Percentiles rank a stretch among this genome's conserved stretches.
phyloP scores from a whole-genome alignment of 2,797 vertebrate genomes.

The Bradypodion ventrale region DNA sequence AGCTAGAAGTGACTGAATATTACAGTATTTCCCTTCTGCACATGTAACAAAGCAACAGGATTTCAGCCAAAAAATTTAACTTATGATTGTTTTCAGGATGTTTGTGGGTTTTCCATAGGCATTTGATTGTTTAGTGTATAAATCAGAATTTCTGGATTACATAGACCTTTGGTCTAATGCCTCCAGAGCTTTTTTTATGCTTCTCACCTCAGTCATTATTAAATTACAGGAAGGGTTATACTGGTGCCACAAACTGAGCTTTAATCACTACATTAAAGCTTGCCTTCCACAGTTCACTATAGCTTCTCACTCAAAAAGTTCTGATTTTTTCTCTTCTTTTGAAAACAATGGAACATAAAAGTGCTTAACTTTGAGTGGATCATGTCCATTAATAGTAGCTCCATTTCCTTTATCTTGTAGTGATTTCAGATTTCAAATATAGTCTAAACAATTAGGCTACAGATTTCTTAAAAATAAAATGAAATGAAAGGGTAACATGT shows the following conservation, averaged over 20 bases:
- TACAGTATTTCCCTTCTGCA: no score
- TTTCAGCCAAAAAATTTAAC: background rate
- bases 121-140: background rate
- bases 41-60: no score
- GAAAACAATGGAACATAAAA: background rate
- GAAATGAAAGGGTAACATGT: background rate
- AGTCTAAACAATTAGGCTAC: background rate
- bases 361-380: background rate
- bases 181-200: no score
- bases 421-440: background rate
- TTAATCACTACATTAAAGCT: background rate
- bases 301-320: conserved; percentile 7
- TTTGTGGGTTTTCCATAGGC: background rate
- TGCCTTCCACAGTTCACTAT: no score
- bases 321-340: background rate
- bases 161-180: background rate
- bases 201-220: background rate
- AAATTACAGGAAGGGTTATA: background rate
- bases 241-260: background rate
- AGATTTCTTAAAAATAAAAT: background rate
- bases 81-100: background rate
- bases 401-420: background rate
- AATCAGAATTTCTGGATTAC: background rate
- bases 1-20: no score
- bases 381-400: background rate